phyloP scores from a whole-genome alignment of 2,888 invertebrate species.

The Caenorhabditis sp. region DNA sequence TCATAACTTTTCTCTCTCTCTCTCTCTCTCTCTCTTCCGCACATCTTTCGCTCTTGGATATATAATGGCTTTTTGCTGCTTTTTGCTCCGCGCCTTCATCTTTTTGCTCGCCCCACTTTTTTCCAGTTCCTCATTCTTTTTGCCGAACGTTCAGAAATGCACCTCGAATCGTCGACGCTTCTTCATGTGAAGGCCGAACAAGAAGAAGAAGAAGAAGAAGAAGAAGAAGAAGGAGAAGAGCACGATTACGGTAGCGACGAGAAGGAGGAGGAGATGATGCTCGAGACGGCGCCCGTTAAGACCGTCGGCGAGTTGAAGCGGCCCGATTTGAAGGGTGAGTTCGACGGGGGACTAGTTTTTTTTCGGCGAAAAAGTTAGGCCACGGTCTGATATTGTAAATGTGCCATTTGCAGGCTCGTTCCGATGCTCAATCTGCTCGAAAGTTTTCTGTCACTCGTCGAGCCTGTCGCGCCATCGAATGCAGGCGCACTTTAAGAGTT shows the following conservation, averaged over 20 bases:
- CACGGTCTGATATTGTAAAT: no score
- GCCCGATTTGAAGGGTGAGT: constrained; percentile 66
- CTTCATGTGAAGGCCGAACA: no score
- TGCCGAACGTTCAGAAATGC: constrained; percentile 11
- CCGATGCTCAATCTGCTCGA: constrained; percentile 73
- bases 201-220: background rate
- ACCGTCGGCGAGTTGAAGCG: constrained; percentile 58
- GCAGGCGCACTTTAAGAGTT: constrained; percentile 76
- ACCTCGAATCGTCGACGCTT: constrained; percentile 14
- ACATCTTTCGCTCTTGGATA: background rate
- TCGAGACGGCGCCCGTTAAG: background rate
- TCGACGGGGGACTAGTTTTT: background rate
- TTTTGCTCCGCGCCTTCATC: constrained; percentile 2
- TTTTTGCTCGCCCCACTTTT: constrained; percentile 9
- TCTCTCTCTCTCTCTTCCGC: background rate
- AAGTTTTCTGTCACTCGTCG: constrained; percentile 76
- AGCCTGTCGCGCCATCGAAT: constrained; percentile 75
- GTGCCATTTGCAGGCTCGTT: constrained; percentile 72
- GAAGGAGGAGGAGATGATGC: constrained; percentile 27
- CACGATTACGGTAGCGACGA: constrained; percentile 49
- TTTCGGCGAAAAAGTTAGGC: background rate
- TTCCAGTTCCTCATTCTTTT: constrained; percentile 1
- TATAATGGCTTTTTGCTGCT: constrained; percentile 4
- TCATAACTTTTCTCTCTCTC: constrained; percentile 6
- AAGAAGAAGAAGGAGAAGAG: constrained; percentile 9